Evolutionary conservation across 2,113 vertebrate genomes (phyloP).

Genomic region (Peromyscus californicus): DNA sequence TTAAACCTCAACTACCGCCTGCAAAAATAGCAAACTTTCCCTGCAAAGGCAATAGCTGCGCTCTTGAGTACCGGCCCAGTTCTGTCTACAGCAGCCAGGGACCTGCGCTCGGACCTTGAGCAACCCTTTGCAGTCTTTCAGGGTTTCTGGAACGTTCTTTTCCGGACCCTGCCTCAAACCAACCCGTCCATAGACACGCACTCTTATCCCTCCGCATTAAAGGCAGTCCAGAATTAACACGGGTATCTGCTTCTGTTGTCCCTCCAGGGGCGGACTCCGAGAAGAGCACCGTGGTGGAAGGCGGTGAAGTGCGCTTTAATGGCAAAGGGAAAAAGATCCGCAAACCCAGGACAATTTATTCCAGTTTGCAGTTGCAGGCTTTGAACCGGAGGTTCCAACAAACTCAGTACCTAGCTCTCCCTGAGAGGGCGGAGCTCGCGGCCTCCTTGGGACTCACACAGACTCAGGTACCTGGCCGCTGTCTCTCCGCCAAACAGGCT

Average conservation of each 20-base stretch:
- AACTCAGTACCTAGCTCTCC: conserved; percentile 98
- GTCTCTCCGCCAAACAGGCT: conserved; percentile 43
- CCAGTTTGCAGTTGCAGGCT: conserved; percentile 98
- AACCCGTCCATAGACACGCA: neutral
- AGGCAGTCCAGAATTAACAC: conserved; percentile 40
- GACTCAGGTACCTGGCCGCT: conserved; percentile 93
- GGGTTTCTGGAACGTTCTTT: conserved; percentile 46
- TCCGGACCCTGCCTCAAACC: neutral
- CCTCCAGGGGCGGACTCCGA: conserved; percentile 92
- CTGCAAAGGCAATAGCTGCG: conserved; percentile 88
- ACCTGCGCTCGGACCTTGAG: conserved; percentile 25
- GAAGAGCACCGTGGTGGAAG: conserved; percentile 99
- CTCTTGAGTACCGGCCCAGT: conserved; percentile 86
- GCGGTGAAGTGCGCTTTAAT: conserved; percentile 98
- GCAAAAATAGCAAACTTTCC: conserved; percentile 94
- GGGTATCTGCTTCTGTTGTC: conserved; percentile 74
- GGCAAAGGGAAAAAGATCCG: conserved; percentile 99
- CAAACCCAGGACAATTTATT: conserved; percentile 99
- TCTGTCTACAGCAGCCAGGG: conserved; percentile 78
- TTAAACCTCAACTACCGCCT: conserved; percentile 98
- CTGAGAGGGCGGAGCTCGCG: conserved; percentile 98
- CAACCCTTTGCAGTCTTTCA: neutral
- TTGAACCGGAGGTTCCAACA: conserved; percentile 99
- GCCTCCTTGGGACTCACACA: conserved; percentile 99
- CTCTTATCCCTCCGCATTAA: conserved; percentile 73